Base-by-base conservation (phyloP, 2,888 invertebrate genomes). In the Ceraclea dissimilis region DNA sequence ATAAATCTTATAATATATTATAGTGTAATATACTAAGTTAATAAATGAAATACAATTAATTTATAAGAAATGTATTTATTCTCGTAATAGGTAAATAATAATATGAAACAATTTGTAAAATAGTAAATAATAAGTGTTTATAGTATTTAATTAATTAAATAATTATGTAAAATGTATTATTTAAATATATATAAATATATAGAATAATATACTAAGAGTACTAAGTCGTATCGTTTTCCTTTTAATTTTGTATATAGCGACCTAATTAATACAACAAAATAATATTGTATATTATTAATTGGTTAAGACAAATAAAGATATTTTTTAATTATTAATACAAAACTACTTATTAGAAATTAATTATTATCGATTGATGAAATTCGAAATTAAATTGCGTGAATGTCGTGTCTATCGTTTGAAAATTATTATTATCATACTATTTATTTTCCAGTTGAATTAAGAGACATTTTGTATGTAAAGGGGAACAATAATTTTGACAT, bases 71-170 rank as follows among this genome's bases (percentile, higher is more conserved):
- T 62, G 58, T 62, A 62, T 62, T 62, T 62, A 62, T 62, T 62
- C 62, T 62, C 62, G 62, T 62, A 62, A 58, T 52, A 60, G 62
- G 54, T 54, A 58, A 57, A 52, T 48, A 50, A n/a, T n/a, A 59
- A 55, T 52, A 54, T 53, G 58, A 57, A 59, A 56, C 59, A 62
- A 60, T 60, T 60, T 62, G 60, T 62, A 62, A 51, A 75, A 76
- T 77, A 77, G 69, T 78, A 77, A 76, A 63, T 54, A 72, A 72
- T 76, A 26, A 75, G 76, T 71, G 70, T 73, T 75, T 75, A 75
- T 61, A 61, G 61, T 54, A 56, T 56, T 49, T 34, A 34, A 50
- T 54, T 39, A 39, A 39, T 18, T 21, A 22, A 47, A 54, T 49
- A 57, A 49, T 21, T 53, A 57, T 13, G 4, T 13, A 49, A 50